phyloP scores from a whole-genome alignment of 2,113 vertebrate species.

The Psilopsiagon aymara region DNA sequence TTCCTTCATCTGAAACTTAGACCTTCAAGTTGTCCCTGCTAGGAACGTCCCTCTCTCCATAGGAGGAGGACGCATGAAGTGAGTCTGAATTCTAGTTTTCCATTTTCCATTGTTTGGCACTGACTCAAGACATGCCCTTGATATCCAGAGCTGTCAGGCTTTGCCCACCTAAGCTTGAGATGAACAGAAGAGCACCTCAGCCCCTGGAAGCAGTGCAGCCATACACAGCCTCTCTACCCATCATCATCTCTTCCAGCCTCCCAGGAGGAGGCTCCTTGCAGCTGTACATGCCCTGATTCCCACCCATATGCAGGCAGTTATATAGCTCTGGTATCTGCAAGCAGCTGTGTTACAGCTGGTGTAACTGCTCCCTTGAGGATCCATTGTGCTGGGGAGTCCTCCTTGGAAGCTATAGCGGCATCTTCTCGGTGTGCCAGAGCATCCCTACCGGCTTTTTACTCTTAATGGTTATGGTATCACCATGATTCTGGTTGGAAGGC shows the following conservation, averaged over 20 bases:
- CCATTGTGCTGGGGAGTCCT: not conserved
- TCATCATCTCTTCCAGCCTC: not conserved
- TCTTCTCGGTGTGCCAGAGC: not conserved
- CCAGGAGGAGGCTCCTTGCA: not conserved
- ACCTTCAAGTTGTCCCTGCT: not conserved
- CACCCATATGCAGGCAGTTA: not conserved
- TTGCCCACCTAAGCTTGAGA: not conserved
- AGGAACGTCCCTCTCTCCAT: not conserved
- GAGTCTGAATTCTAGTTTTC: not conserved
- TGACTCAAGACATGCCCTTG: not conserved
- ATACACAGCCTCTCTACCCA: not conserved
- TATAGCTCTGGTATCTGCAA: not conserved
- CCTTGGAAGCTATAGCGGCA: not conserved
- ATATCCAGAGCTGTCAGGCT: not conserved
- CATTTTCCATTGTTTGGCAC: not conserved
- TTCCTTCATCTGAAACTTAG: not conserved
- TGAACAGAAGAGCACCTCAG: not conserved
- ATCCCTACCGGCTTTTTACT: not conserved
- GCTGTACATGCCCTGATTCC: not conserved
- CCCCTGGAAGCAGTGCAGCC: not conserved
- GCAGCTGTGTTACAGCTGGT: not conserved
- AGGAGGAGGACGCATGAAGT: not conserved
- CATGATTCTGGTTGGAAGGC: not conserved
- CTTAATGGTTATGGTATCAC: not conserved
- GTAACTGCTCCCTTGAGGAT: not conserved